phyloP scores from a whole-genome alignment of 2,113 vertebrate species.

The Corynorhinus townsendii region DNA sequence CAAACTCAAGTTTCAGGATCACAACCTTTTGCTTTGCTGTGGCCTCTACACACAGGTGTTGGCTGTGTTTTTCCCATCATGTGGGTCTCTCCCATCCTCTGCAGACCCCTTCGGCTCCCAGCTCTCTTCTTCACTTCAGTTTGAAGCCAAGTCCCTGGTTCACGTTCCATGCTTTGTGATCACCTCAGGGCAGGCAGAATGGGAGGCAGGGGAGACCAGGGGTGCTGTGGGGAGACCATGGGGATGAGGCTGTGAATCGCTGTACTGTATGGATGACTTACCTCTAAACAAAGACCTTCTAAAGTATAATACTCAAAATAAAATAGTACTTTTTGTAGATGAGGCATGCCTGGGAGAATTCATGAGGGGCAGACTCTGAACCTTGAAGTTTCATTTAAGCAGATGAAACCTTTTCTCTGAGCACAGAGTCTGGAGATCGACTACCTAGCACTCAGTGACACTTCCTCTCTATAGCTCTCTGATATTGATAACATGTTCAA shows the following conservation, averaged over 20 bases:
- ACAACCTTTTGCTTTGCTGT: not conserved
- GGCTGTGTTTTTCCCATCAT: not conserved
- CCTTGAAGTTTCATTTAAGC: not conserved
- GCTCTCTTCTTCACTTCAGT: not conserved
- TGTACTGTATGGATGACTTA: not conserved
- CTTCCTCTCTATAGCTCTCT: not conserved
- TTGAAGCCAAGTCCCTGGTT: not conserved
- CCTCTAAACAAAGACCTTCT: not conserved
- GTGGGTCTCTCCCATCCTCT: not conserved
- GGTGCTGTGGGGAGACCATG: not conserved
- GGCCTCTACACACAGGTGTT: not conserved
- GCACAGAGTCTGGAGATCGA: not conserved
- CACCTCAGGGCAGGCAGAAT: not conserved
- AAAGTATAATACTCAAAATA: not conserved
- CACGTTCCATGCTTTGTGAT: not conserved
- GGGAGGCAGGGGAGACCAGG: not conserved
- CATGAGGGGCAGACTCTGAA: not conserved
- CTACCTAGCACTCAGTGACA: not conserved
- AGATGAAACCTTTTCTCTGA: not conserved
- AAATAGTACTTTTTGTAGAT: not conserved
- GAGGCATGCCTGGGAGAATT: not conserved
- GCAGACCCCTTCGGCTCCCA: not conserved
- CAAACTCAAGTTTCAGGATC: not conserved
- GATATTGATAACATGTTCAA: not conserved
- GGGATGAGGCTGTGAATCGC: not conserved